These are phyloP conservation scores for Habroteleia sp. DNA, from an alignment of 2,888 invertebrate species.

Conservation along the genomic window DNA sequence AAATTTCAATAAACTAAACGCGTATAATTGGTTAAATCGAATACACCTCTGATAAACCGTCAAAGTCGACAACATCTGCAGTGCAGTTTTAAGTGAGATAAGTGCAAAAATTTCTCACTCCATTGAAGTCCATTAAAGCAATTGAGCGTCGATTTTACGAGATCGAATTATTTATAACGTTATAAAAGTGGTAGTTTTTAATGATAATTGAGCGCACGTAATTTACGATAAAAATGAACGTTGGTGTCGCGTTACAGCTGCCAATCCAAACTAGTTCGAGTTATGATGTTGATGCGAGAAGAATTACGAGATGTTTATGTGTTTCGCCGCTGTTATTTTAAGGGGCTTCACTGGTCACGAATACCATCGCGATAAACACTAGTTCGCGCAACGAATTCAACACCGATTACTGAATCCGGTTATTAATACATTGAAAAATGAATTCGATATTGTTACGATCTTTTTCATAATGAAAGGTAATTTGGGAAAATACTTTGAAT, in stretches of 20 bases:
- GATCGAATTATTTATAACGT: conserved; percentile 19
- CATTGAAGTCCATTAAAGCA: background rate
- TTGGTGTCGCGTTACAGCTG: conserved; percentile 39
- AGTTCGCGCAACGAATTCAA: conserved; percentile 9
- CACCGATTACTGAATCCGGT: background rate
- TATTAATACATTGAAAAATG: conserved; percentile 15
- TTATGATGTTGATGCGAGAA: conserved; percentile 47
- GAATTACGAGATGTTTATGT: conserved; percentile 51
- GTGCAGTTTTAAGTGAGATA: background rate
- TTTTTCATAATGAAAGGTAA: too few relatives aligned
- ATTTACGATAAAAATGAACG: conserved; percentile 37
- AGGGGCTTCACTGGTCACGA: conserved; percentile 25
- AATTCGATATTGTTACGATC: too few relatives aligned
- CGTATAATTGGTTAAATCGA: too few relatives aligned
- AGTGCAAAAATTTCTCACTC: background rate
- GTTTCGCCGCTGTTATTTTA: conserved; percentile 41
- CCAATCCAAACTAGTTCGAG: conserved; percentile 23
- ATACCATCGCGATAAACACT: conserved; percentile 25
- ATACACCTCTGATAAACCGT: too few relatives aligned
- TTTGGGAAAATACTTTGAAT: too few relatives aligned
- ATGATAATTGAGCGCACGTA: conserved; percentile 28
- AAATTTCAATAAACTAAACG: too few relatives aligned
- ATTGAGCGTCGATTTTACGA: conserved; percentile 6
- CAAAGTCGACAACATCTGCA: background rate
- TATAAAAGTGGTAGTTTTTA: conserved; percentile 7